Base-by-base conservation (phyloP, 30 jellyfish, hydroid and myxozoan species). In the Cassiopea xamachana region DNA sequence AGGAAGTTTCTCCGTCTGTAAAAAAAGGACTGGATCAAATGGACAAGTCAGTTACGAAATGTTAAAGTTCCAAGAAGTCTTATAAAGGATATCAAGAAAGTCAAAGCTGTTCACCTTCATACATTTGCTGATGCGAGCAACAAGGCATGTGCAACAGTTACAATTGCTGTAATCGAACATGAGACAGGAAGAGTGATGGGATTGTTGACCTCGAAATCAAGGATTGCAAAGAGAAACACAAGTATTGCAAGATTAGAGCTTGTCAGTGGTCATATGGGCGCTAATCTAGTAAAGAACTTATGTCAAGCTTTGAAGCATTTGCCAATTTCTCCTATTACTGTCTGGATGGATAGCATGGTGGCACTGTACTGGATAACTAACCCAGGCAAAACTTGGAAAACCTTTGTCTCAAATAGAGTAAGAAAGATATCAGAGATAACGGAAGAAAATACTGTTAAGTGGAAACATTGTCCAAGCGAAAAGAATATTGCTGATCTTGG, bases 211-310 rank as follows among this genome's bases (percentile, higher is more conserved):
- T 84, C 92, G 2, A 76, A 76, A 58, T 87, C 90, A 87, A 60
- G 85, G 48, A 87, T 87, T 16, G 81, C 94, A 87, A 87, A 87
- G 79, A 50, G 87, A 88, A 79, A 93, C 86, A 81, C 97, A 7
- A 10, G 87, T 9, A 88, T 88, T 69, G 92, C n/a, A n/a, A n/a
- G n/a, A n/a, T n/a, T n/a, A n/a, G n/a, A n/a, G n/a, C n/a, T n/a
- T n/a, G n/a, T n/a, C 97, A 50, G 97, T 45, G 94, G 94, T 2
- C 95, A 81, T 7, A 83, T 93, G 92, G 97, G 81, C 18, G 93
- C 97, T 58, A 92, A 86, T 90, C 15, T 75, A 60, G 82, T 75
- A 48, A 93, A 70, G 72, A 92, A 92, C 59, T 58, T 80, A 8
- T 58, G 85, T 47, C 39, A 77, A 44, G 96, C 97, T 13, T 60